Evolutionary conservation across 2,888 invertebrate genomes (phyloP), one percentile per base, ranked within the genome.

Genomic region (Volucella inflata): DNA sequence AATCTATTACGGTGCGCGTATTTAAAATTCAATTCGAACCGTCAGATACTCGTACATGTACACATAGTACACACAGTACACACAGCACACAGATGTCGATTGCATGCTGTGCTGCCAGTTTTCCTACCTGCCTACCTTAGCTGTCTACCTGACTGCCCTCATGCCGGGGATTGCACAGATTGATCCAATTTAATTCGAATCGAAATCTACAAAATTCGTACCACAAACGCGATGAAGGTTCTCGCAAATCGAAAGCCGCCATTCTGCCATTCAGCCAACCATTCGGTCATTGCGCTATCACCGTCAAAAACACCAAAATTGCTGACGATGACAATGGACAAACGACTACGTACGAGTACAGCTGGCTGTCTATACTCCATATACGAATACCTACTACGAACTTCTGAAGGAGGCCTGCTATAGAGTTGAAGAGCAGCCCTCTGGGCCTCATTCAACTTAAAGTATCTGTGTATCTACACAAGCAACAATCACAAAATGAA

Each of bases 101-200:
- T 30, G 30, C 30, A 30, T 30, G 30, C 30, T 30, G 6, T 64
- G 14, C 16, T 50, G 67, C 59, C 67, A 57, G 59, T 60, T 48
- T 76, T 40, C 55, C 17, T 36, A 21, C 8, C 44, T 62, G 68
- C 48, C 42, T 51, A 17, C 40, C 8, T 16, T 48, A 62, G 30
- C 14, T 38, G 57, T 62, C 55, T 62, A 46, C 40, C 44, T 51
- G 53, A 62, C 46, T 12, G 57, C 30, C 48, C 48, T 62, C 48
- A 17, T n/a, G 36, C 38, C 60, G 55, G 46, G 57, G 51, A 65
- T 80, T 84, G 81, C 71, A 68, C 81, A 62, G 81, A 80, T 85
- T 85, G 85, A 81, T 85, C 85, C 85, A 85, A 85, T 85, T 85
- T 85, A 85, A 76, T 81, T 81, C 76, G 72, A 85, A 85, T 85